A percentile compares a stretch with the other conserved stretches of the same genome.
These are phyloP conservation scores for Lepetodrilus schrolli DNA, from an alignment of 2,888 invertebrate species.

Conservation along the genomic window DNA sequence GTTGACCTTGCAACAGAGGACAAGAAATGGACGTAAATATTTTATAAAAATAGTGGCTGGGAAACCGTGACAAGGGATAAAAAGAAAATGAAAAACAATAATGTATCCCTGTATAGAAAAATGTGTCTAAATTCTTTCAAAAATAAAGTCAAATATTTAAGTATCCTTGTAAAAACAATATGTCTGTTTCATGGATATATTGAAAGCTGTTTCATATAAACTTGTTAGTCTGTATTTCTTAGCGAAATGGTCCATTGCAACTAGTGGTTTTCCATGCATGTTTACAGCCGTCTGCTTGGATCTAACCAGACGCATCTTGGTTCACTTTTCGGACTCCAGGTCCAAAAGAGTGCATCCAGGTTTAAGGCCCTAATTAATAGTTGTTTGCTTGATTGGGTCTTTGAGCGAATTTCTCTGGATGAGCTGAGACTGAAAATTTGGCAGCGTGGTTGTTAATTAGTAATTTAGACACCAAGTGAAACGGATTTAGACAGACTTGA, in stretches of 20 bases:
- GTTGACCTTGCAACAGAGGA: too few species aligned
- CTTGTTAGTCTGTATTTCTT: not conserved
- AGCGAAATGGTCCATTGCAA: too few species aligned
- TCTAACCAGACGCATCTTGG: not conserved
- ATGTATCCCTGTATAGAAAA: too few species aligned
- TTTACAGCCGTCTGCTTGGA: not conserved
- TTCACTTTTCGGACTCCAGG: not conserved
- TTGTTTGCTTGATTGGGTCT: slow-evolving; percentile 7
- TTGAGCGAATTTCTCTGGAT: not conserved
- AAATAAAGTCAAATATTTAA: too few species aligned
- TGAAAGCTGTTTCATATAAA: not conserved
- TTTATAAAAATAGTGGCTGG: too few species aligned
- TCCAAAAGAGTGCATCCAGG: not conserved
- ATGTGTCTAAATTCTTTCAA: too few species aligned
- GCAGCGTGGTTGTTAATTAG: not conserved
- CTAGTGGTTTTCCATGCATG: too few species aligned
- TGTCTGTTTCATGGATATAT: too few species aligned
- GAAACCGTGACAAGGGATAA: too few species aligned
- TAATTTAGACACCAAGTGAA: not conserved
- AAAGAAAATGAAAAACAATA: too few species aligned
- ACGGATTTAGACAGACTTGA: not conserved
- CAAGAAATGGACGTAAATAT: too few species aligned
- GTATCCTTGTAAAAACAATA: too few species aligned
- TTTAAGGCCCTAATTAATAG: slow-evolving; percentile 4
- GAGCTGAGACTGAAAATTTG: not conserved